Evolutionary conservation across 2,113 vertebrate genomes (phyloP).

Genomic region (Sapajus apella): DNA sequence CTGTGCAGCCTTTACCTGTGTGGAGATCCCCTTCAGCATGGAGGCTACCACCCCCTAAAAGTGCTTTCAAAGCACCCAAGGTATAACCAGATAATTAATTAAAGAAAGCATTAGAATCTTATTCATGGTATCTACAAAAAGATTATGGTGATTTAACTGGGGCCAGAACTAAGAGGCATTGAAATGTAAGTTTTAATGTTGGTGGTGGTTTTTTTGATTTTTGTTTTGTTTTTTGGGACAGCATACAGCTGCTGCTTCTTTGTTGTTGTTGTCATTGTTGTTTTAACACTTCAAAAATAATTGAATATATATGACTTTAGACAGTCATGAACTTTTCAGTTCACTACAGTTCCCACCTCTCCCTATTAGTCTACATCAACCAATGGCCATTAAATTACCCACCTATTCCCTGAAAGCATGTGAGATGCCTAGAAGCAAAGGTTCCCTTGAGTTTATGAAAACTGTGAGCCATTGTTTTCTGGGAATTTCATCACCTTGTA

Average conservation of each 20-base stretch:
- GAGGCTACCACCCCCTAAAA: slow-evolving; percentile 86
- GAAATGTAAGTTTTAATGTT: not conserved
- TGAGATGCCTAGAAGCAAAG: not conserved
- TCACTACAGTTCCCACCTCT: not conserved
- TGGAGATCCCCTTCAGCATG: slow-evolving; percentile 87
- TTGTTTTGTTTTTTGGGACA: not conserved
- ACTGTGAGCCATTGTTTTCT: not conserved
- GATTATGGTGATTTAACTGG: not conserved
- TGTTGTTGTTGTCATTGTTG: not conserved
- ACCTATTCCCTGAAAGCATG: not conserved
- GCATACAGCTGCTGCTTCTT: not conserved
- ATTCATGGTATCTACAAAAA: not conserved
- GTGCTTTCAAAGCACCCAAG: slow-evolving; percentile 83
- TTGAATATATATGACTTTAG: not conserved
- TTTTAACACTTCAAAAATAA: slow-evolving; percentile 7
- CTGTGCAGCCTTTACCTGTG: slow-evolving; percentile 87
- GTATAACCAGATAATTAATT: slow-evolving; percentile 60
- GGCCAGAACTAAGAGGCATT: not conserved
- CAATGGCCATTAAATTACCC: not conserved
- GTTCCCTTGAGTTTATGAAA: not conserved
- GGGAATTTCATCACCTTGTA: not conserved
- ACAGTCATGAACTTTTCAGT: not conserved
- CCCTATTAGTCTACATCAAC: not conserved
- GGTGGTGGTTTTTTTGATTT: not conserved
- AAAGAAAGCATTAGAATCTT: not conserved